Percentiles rank a stretch among this genome's conserved stretches.
Evolutionary conservation across 2,888 invertebrate genomes (phyloP).

Genomic region (Ormyrus labotus): DNA sequence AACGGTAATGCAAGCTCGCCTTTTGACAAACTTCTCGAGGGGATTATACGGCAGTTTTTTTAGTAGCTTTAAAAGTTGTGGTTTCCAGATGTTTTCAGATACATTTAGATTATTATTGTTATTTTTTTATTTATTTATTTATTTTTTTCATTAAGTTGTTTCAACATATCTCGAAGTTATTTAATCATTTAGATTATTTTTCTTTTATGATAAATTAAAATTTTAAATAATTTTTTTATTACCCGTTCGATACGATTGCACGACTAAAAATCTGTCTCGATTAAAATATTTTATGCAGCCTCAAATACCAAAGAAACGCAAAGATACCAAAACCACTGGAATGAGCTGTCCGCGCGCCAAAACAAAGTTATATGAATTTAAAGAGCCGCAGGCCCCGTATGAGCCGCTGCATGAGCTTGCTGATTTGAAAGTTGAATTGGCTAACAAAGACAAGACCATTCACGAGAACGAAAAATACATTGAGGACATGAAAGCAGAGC

Average conservation of each 20-base stretch:
- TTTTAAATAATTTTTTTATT: conserved; percentile 7
- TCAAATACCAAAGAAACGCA: conserved; percentile 65
- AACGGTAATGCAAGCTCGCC: conserved; percentile 61
- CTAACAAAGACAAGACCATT: conserved; percentile 71
- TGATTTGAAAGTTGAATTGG: conserved; percentile 71
- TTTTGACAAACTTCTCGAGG: no score
- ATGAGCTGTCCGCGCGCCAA: conserved; percentile 60
- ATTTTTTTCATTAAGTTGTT: background rate
- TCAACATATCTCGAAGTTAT: no score
- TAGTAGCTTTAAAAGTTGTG: no score
- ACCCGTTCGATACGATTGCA: no score
- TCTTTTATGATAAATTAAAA: conserved; percentile 14
- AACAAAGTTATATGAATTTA: conserved; percentile 56
- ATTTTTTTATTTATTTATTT: background rate
- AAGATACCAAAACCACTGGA: conserved; percentile 59
- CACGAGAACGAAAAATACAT: conserved; percentile 69
- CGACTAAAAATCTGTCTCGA: no score
- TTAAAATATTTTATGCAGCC: conserved; percentile 60
- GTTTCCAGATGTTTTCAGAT: no score
- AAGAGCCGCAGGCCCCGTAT: conserved; percentile 59
- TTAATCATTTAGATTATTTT: background rate
- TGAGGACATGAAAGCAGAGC: conserved; percentile 66
- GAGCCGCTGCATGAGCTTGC: conserved; percentile 66
- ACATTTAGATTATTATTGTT: background rate
- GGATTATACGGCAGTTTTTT: no score